Conservation (phyloP, 2,888 invertebrate genomes). For the Hirudinaria manillensis region DNA sequence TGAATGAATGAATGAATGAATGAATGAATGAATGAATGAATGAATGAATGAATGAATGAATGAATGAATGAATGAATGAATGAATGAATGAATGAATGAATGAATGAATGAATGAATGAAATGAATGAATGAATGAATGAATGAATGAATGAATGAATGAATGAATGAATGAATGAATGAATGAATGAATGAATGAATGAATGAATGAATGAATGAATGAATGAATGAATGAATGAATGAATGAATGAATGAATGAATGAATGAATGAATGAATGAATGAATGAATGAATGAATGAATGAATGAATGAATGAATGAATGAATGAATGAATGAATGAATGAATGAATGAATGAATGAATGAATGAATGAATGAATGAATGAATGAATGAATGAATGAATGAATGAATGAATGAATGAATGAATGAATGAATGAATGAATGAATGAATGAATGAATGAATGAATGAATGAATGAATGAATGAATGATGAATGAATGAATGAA, state of each 20-base stretch:
- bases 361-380: constrained; percentile 6
- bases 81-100: constrained; percentile 7
- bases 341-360: neutral
- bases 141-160: constrained; percentile 7
- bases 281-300: constrained; percentile 13
- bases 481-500: neutral
- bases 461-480: neutral
- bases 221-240: constrained; percentile 13
- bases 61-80: constrained; percentile 7
- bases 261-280: constrained; percentile 16
- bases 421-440: neutral
- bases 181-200: constrained; percentile 14
- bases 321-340: neutral
- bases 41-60: constrained; percentile 7
- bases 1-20: constrained; percentile 19
- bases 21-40: constrained; percentile 13
- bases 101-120: constrained; percentile 7
- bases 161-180: constrained; percentile 11
- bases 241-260: constrained; percentile 16
- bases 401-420: constrained; percentile 20
- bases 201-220: constrained; percentile 16
- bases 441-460: neutral
- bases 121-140: constrained; percentile 7
- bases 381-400: constrained; percentile 6
- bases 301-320: constrained; percentile 18